Percentiles rank a stretch among this genome's conserved stretches.
These are phyloP conservation scores for Sebastes hubbsi DNA, from an alignment of 2,797 vertebrate genomes.

Conservation along the genomic window DNA sequence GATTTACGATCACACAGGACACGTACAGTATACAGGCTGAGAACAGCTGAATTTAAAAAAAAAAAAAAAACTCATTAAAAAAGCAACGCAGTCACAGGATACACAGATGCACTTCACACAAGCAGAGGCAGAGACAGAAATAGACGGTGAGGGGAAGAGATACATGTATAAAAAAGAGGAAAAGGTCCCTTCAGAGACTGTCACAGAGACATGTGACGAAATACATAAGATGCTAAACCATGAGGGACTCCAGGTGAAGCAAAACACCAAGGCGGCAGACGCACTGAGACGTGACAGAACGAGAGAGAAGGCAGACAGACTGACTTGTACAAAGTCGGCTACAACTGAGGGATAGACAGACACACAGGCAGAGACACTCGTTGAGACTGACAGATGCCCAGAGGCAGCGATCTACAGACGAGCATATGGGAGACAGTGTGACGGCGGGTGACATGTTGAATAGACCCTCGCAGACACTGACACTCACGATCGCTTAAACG, in stretches of 20 bases:
- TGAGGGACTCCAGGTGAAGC: conserved; percentile 50
- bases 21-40: neutral
- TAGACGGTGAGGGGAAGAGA: conserved; percentile 8
- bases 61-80: neutral
- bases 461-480: conserved; percentile 37
- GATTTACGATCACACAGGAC: conserved; percentile 14
- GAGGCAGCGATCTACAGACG: conserved; percentile 57
- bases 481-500: conserved; percentile 88
- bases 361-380: conserved; percentile 39
- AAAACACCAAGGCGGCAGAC: conserved; percentile 39
- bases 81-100: neutral
- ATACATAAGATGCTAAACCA: conserved; percentile 28
- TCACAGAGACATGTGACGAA: conserved; percentile 28
- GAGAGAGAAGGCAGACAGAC: conserved; percentile 36
- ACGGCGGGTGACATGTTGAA: conserved; percentile 63
- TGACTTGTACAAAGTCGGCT: conserved; percentile 39
- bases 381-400: conserved; percentile 65
- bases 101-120: conserved; percentile 20
- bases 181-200: conserved; percentile 14
- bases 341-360: conserved; percentile 40
- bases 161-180: neutral
- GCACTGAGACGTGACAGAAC: conserved; percentile 49
- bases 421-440: conserved; percentile 57
- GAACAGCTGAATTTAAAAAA: neutral
- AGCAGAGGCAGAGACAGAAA: conserved; percentile 23